Evolutionary conservation across 2,113 vertebrate species (phyloP).

Genomic region (Columba janthina): DNA sequence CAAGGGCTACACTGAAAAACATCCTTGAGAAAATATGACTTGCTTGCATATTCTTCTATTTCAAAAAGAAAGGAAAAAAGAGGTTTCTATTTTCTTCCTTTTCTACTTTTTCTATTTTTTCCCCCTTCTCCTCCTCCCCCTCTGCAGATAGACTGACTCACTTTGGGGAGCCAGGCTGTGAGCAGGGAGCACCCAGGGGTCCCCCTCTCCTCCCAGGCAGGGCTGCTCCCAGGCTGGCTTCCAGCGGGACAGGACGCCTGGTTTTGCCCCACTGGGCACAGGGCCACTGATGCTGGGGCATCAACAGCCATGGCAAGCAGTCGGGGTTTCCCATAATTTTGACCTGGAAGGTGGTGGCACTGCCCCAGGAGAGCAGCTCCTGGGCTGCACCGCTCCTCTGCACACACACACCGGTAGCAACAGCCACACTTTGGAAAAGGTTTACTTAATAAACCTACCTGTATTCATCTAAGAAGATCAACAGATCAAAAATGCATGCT

Average conservation of each 20-base stretch:
- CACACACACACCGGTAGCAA: background rate
- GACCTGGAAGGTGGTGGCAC: background rate
- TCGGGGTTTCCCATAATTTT: background rate
- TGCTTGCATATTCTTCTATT: background rate
- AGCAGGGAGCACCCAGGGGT: background rate
- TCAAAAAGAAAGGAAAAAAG: background rate
- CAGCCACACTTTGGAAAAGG: background rate
- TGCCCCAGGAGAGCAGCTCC: background rate
- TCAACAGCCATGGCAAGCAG: accelerated
- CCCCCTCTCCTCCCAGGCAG: background rate
- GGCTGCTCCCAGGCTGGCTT: background rate
- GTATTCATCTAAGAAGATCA: background rate
- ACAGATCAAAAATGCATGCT: background rate
- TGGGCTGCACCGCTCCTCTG: background rate
- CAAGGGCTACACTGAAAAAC: background rate
- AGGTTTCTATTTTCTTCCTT: background rate
- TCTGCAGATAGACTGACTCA: background rate
- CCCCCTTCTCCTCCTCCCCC: accelerated
- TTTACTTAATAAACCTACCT: background rate
- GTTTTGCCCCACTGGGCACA: accelerated
- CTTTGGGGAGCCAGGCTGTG: background rate
- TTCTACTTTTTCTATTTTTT: background rate
- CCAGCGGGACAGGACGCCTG: background rate
- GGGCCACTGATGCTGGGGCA: background rate
- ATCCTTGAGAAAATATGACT: background rate